phyloP scores from a whole-genome alignment of 2,113 vertebrate genomes.

The Electrona antarctica region DNA sequence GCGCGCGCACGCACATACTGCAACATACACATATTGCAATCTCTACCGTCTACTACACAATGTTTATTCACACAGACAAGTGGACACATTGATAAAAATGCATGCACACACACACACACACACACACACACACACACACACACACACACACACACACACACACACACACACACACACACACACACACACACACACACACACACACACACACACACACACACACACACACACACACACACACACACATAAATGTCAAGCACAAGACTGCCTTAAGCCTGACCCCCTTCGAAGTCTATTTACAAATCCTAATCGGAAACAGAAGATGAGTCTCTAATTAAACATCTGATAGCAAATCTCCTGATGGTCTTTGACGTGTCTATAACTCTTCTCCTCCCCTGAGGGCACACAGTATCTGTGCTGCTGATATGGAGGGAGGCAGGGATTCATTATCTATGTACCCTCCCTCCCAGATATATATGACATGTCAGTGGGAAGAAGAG shows the following conservation, averaged over 20 bases:
- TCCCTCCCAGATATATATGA: constrained; percentile 60
- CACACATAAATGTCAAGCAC: not conserved
- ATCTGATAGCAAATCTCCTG: constrained; percentile 42
- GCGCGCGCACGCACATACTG: constrained; percentile 13
- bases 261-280: constrained; percentile 19
- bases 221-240: constrained; percentile 2
- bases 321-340: constrained; percentile 49
- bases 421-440: constrained; percentile 49
- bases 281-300: constrained; percentile 35
- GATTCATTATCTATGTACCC: constrained; percentile 66
- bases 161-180: constrained; percentile 14
- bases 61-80: too few species aligned
- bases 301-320: constrained; percentile 2
- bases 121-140: constrained; percentile 3
- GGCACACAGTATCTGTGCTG: constrained; percentile 51
- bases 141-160: constrained; percentile 3
- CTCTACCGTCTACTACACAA: too few species aligned
- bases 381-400: constrained; percentile 44
- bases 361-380: constrained; percentile 45
- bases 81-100: too few species aligned
- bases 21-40: not conserved
- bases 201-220: not conserved
- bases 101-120: not conserved
- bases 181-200: not conserved
- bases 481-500: constrained; percentile 57